Evolutionary conservation across 2,888 invertebrate species (phyloP), one percentile per base, ranked within the genome.

Genomic region (Aethes cnicana): DNA sequence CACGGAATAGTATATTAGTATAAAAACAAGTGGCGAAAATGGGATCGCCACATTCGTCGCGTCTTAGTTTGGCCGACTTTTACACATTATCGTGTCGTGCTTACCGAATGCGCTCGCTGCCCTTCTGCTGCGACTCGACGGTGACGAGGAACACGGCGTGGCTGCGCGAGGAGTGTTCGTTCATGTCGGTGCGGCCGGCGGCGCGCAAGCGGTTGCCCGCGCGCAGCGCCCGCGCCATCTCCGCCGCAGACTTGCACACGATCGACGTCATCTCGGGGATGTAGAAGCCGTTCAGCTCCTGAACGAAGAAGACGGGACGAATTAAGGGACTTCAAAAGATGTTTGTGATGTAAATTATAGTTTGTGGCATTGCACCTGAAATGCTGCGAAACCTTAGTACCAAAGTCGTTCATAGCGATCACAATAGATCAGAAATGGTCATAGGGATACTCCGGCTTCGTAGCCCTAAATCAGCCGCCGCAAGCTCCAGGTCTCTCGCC

Each of bases 61-160:
- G n/a, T n/a, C n/a, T n/a, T n/a, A n/a, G n/a, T n/a, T n/a, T n/a
- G n/a, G n/a, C n/a, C n/a, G n/a, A n/a, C n/a, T n/a, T n/a, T n/a
- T 11, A 8, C n/a, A 17, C 8, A 3, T 25, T 23, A n/a, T 16
- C 39, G 8, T 17, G 5, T 11, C 12, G 4, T 1, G 58, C 74
- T 72, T 37, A 90, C 90, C 90, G 84, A 59, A 90, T 90, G 55
- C 86, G 63, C 66, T 86, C 80, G 59, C 79, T 87, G 62, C 72
- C 64, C 23, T 80, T 71, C 64, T 90, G 89, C 57, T 87, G 86
- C 28, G 98, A 98, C 90, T 99, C 99, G 35, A 99, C 95, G 43
- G 98, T 98, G 65, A 99, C 97, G 79, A 98, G 95, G 84, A 99
- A 99, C 62, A 99, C 98, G 47, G 99, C 99, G 90, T 99, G 99